Evolutionary conservation across 2,113 vertebrate genomes (phyloP).

Genomic region (Burhinus oedicnemus): DNA sequence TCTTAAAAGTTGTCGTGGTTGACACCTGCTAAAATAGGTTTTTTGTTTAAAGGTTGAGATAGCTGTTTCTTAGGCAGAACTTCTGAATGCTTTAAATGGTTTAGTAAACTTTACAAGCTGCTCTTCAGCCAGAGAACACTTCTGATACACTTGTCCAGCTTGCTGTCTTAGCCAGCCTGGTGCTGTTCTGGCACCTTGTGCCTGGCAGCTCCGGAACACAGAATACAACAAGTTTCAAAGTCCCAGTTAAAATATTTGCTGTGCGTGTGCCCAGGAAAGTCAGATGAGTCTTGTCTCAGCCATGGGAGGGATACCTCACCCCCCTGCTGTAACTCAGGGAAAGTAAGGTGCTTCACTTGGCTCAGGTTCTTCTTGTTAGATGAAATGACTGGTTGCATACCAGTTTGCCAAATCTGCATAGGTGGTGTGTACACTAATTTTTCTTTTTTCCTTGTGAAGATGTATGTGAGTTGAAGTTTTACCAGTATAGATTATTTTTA

Average conservation of each 20-base stretch:
- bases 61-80: neutral
- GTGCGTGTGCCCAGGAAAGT: rapidly evolving
- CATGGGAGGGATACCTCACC: neutral
- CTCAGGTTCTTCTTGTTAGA: neutral
- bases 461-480: neutral
- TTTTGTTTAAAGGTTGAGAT: neutral
- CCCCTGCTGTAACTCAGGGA: neutral
- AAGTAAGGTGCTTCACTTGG: neutral
- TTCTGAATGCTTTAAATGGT: neutral
- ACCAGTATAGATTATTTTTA: neutral
- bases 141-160: neutral
- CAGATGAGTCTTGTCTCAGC: neutral
- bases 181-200: neutral
- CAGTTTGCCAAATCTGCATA: too few species aligned
- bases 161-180: too few species aligned
- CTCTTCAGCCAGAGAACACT: rapidly evolving
- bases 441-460: neutral
- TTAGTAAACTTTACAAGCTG: neutral
- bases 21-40: too few species aligned
- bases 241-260: neutral
- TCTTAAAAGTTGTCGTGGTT: neutral
- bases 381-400: neutral
- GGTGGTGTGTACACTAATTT: neutral
- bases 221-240: rapidly evolving
- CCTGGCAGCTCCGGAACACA: neutral